Base-by-base conservation (phyloP, 1,140 invertebrate species). In the Pygmarrhopalites habei region DNA sequence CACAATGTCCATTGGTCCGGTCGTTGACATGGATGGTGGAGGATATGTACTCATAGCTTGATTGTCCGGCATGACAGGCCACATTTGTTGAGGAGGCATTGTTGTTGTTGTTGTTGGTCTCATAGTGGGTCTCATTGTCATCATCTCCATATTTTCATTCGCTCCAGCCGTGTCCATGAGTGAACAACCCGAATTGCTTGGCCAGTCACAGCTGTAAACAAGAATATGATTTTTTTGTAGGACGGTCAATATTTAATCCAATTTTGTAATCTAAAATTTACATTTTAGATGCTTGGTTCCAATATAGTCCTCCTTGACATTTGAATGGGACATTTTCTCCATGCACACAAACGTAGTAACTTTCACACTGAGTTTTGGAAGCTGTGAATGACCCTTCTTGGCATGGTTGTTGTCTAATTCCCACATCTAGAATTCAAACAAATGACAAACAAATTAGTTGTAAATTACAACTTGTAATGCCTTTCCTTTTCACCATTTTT, bases 331-430 rank as follows among this genome's bases (percentile, higher is more conserved):
- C 80, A 19, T 83, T 84, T 68, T 84, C 82, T 21, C 88, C 87
- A 81, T 88, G 90, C 2, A 89, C 75, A 72, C 90, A 93, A 26
- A 86, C 82, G 52, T 84, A 77, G 72, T 90, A 92, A 58, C 84
- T 82, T 1, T 77, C 78, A 68, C 89, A 92, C 69, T 89, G 85
- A 0, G 80, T 80, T 5, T 84, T 82, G 55, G 85, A 81, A 1
- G 76, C 69, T 0, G 81, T 79, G 69, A 83, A 87, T 43, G 80
- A 75, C 14, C 86, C 86, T n/a, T 81, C 79, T 25, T 81, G 74
- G 70, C 88, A 89, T 74, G 44, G 44, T 39, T 29, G 15, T 2
- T 44, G 32, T 21, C 52, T 14, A 12, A 23, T 51, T 21, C 25
- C 15, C 5, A 30, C 23, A 39, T 58, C 58, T 21, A 43, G 7